Evolutionary conservation across 2,888 invertebrate species (phyloP).

Genomic region (Hedya salicella): DNA sequence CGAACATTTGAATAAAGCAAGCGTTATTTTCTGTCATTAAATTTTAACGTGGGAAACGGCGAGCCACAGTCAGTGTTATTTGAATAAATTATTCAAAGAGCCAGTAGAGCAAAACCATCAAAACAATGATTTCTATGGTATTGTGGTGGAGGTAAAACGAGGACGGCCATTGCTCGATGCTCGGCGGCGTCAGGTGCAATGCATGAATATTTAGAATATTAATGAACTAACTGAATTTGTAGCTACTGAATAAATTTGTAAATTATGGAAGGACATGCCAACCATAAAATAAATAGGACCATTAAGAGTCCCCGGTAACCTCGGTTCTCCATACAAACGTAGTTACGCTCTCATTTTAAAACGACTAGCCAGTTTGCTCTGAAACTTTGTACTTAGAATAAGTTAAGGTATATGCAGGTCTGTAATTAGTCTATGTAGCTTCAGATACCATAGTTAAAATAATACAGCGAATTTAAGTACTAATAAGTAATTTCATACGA

Average conservation of each 20-base stretch:
- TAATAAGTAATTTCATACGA: too few relatives aligned
- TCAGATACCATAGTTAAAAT: too few relatives aligned
- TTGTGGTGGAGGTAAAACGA: constrained; percentile 57
- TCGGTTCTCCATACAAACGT: too few relatives aligned
- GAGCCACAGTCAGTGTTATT: constrained; percentile 51
- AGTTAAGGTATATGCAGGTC: too few relatives aligned
- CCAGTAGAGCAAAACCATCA: constrained; percentile 73
- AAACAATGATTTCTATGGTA: constrained; percentile 60
- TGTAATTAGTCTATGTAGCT: too few relatives aligned
- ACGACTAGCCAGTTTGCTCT: too few relatives aligned
- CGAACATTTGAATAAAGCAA: constrained; percentile 20
- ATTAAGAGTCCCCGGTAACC: too few relatives aligned
- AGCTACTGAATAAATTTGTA: constrained; percentile 3
- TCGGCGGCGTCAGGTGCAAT: constrained; percentile 68
- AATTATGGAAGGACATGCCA: not conserved
- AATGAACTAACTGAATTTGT: constrained; percentile 45
- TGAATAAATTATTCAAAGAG: constrained; percentile 67
- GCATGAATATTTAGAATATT: constrained; percentile 72
- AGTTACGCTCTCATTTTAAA: too few relatives aligned
- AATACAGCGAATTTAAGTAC: too few relatives aligned
- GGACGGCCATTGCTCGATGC: constrained; percentile 55
- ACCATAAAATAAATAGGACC: too few relatives aligned
- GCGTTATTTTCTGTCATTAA: constrained; percentile 16
- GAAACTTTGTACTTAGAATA: too few relatives aligned
- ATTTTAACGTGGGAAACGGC: constrained; percentile 57